A percentile compares a stretch with the other conserved stretches of the same genome.
Evolutionary conservation across 2,113 vertebrate genomes (phyloP).

Genomic region (Bagarius yarrelli): DNA sequence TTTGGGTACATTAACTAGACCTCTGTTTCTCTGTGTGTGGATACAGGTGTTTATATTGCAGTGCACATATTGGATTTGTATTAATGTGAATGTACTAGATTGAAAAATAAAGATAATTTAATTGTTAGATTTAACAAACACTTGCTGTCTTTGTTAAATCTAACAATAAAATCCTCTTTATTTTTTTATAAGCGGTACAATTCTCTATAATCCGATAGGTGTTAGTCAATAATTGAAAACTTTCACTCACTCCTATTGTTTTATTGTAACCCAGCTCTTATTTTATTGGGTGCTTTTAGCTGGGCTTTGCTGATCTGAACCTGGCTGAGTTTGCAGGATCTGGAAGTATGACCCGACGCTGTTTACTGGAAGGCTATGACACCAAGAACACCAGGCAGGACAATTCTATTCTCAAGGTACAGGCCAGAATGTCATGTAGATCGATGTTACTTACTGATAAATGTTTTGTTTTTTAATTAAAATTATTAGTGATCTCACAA

Average conservation of each 20-base stretch:
- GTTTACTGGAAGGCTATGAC: slow-evolving; percentile 97
- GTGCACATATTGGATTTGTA: background rate
- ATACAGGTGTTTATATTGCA: background rate
- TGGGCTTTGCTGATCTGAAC: slow-evolving; percentile 97
- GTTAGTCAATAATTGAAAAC: too few relatives aligned
- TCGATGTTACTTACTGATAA: background rate
- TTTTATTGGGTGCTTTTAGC: slow-evolving; percentile 66
- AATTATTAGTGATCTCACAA: background rate
- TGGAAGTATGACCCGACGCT: slow-evolving; percentile 90
- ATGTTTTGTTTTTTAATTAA: too few relatives aligned
- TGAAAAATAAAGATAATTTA: background rate
- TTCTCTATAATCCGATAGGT: too few relatives aligned
- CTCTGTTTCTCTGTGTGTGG: too few relatives aligned
- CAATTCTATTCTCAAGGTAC: slow-evolving; percentile 98
- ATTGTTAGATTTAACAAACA: background rate
- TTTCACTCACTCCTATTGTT: too few relatives aligned
- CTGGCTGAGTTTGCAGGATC: slow-evolving; percentile 97
- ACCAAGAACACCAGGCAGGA: slow-evolving; percentile 98
- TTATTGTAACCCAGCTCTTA: background rate
- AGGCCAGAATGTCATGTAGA: slow-evolving; percentile 22
- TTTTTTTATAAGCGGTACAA: too few relatives aligned
- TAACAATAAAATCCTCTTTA: too few relatives aligned
- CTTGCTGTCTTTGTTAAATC: background rate
- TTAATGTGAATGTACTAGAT: background rate
- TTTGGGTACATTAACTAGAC: too few relatives aligned